Percentiles rank a stretch among this genome's conserved stretches.
Conservation (phyloP, 2,797 vertebrate genomes). For the Cossypha caffra region DNA sequence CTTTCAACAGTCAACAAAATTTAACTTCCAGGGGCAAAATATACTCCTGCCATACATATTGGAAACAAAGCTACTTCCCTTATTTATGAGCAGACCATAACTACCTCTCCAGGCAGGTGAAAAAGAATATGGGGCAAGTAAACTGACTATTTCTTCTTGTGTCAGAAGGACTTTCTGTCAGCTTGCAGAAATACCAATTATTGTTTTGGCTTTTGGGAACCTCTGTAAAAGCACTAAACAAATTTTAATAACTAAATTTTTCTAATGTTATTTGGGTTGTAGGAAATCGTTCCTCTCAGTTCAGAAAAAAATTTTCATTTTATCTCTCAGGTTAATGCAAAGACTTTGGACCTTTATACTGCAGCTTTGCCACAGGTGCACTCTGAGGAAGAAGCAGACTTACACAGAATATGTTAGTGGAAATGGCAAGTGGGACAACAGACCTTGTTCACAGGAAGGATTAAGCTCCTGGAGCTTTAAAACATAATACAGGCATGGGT, state of each 20-base stretch:
- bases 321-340: background rate
- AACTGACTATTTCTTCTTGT: background rate
- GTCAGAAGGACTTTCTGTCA: background rate
- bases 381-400: background rate
- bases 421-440: background rate
- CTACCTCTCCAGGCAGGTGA: background rate
- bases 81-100: background rate
- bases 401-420: background rate
- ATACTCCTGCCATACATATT: background rate
- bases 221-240: background rate
- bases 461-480: slow-evolving; percentile 63
- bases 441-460: background rate
- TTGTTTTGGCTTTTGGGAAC: background rate
- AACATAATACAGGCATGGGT: slow-evolving; percentile 41
- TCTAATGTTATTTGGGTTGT: background rate
- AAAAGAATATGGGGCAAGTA: background rate
- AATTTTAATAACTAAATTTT: background rate
- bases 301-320: background rate
- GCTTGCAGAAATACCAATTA: background rate
- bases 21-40: background rate
- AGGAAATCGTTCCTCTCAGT: background rate
- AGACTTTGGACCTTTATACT: background rate
- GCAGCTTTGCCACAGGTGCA: background rate
- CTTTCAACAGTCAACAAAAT: background rate
- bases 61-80: background rate